phyloP scores from a whole-genome alignment of 2,797 vertebrate genomes.

The Botia almorhae region DNA sequence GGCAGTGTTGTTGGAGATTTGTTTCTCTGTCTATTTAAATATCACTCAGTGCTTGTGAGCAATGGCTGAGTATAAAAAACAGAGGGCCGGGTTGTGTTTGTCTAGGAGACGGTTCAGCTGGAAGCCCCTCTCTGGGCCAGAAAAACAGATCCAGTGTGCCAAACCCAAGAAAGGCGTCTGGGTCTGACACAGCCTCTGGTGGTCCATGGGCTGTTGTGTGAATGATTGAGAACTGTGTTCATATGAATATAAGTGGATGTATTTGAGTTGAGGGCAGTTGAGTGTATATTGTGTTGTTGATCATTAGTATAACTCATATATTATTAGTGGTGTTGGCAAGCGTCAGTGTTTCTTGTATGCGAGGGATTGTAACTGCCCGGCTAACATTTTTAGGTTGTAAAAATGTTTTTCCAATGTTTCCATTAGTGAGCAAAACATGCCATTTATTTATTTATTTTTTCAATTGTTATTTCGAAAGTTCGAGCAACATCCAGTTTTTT shows the following conservation, averaged over 20 bases:
- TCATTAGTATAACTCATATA: neutral
- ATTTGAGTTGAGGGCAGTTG: too few relatives aligned
- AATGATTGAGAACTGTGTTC: too few relatives aligned
- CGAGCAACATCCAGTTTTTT: too few relatives aligned
- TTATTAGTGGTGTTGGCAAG: too few relatives aligned
- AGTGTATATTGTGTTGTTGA: neutral
- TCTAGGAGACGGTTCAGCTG: conserved; percentile 79
- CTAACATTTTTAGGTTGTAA: too few relatives aligned
- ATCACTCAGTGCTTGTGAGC: conserved; percentile 80
- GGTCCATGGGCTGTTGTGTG: conserved; percentile 30
- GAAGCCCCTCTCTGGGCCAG: conserved; percentile 69
- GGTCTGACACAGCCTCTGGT: conserved; percentile 77
- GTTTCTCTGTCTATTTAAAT: conserved; percentile 77
- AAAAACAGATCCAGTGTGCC: conserved; percentile 64
- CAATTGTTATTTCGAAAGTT: too few relatives aligned
- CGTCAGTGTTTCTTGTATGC: too few relatives aligned
- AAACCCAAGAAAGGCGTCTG: conserved; percentile 79
- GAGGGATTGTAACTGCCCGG: too few relatives aligned
- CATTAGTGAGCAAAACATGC: too few relatives aligned
- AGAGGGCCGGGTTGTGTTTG: conserved; percentile 77
- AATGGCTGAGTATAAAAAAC: conserved; percentile 77
- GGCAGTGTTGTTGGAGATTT: conserved; percentile 69
- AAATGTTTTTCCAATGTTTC: too few relatives aligned
- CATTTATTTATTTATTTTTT: too few relatives aligned
- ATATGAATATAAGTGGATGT: too few relatives aligned